Evolutionary conservation across 2,888 invertebrate species (phyloP), one percentile per base, ranked within the genome.

Genomic region (Eupithecia dodoneata): DNA sequence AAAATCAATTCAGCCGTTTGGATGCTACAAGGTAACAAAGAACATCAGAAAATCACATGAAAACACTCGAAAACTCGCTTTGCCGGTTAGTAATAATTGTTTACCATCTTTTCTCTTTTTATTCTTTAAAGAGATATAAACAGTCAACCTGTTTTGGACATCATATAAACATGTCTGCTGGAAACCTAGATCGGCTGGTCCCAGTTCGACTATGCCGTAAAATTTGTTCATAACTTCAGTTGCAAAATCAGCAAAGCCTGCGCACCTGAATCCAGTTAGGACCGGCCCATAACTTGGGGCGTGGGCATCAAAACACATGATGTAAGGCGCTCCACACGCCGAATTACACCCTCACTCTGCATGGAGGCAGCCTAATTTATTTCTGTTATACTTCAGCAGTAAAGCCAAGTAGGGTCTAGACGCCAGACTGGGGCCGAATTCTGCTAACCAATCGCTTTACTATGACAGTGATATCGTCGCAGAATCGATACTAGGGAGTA

Each of bases 271-370:
- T 65, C 72, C 72, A 44, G 74, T 69, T 69, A 69, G 63, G 30
- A 67, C 63, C 44, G 66, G 45, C 10, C 66, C 45, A 72, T 75
- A 75, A 77, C 72, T 78, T 75, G 66, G 63, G 63, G 10, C 65
- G 67, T 44, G 63, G 73, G 75, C 77, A 81, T 81, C 81, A 78
- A 76, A 78, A 78, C 74, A 79, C 78, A 79, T 82, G 82, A 81
- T 82, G 78, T 77, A 81, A 80, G 75, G 79, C 76, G 59, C 72
- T 52, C 65, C 71, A 70, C 69, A 69, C 73, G 70, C 63, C 63
- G 74, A 79, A 81, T 81, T 80, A 81, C 80, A 76, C 74, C 76
- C 63, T 63, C 66, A 74, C 78, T 78, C 73, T 76, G 78, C 76
- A 74, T 76, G 74, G 69, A 78, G 67, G 74, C 55, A 72, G 76